These are phyloP conservation scores for Spodoptera exigua DNA, from an alignment of 2,888 invertebrate genomes.

Conservation along the genomic window DNA sequence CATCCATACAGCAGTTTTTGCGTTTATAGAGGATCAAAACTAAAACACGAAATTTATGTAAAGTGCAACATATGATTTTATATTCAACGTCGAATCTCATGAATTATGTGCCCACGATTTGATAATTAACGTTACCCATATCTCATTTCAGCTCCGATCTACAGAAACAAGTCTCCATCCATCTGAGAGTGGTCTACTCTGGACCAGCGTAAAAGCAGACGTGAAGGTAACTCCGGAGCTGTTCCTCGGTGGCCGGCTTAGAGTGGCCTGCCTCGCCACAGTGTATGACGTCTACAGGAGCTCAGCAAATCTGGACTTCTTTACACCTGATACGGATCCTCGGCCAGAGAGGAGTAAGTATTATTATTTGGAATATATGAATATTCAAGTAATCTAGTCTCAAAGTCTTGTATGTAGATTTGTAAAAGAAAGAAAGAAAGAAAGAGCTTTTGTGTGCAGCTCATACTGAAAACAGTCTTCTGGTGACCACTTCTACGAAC, in stretches of 20 bases:
- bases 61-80: too few relatives aligned
- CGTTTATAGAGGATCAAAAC: too few relatives aligned
- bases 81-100: too few relatives aligned
- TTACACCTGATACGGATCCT: constrained; percentile 92
- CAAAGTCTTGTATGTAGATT: too few relatives aligned
- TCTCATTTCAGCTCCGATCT: constrained; percentile 75
- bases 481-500: too few relatives aligned
- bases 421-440: too few relatives aligned
- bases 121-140: neutral
- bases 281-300: constrained; percentile 92
- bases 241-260: constrained; percentile 90
- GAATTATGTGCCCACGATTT: too few relatives aligned
- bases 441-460: too few relatives aligned
- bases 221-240: constrained; percentile 88
- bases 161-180: constrained; percentile 82
- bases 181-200: constrained; percentile 84
- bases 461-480: too few relatives aligned
- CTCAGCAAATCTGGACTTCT: constrained; percentile 92
- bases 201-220: constrained; percentile 90
- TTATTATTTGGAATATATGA: neutral
- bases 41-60: too few relatives aligned
- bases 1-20: too few relatives aligned
- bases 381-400: too few relatives aligned
- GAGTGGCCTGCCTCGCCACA: constrained; percentile 92
- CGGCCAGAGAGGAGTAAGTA: constrained; percentile 93